Percentiles rank a stretch among this genome's conserved stretches.
These are phyloP conservation scores for Clunio marinus DNA, from an alignment of 2,888 invertebrate species.

Conservation along the genomic window DNA sequence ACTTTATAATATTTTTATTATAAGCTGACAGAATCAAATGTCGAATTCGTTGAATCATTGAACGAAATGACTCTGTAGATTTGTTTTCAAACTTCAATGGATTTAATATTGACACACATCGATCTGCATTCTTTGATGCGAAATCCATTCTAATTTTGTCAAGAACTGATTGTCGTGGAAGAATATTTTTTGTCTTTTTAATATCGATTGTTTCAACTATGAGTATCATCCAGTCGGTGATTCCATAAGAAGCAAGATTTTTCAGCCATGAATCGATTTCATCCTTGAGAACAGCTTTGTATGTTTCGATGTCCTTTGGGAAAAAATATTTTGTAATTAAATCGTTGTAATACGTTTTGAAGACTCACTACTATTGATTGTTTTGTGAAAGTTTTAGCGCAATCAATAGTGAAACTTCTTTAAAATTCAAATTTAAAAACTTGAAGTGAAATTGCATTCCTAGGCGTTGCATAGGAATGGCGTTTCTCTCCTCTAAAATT, in stretches of 20 bases:
- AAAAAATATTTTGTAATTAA: too few relatives aligned
- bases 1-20: slow-evolving; percentile 76
- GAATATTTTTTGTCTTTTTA: slow-evolving; percentile 83
- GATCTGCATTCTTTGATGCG: slow-evolving; percentile 79
- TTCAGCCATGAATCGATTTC: slow-evolving; percentile 86
- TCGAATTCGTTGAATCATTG: slow-evolving; percentile 75
- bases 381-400: too few relatives aligned
- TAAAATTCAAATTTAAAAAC: too few relatives aligned
- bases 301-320: slow-evolving; percentile 92
- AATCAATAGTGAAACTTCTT: too few relatives aligned
- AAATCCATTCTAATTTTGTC: slow-evolving; percentile 94
- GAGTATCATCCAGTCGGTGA: slow-evolving; percentile 90
- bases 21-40: slow-evolving; percentile 81
- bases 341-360: too few relatives aligned
- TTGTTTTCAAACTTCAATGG: slow-evolving; percentile 85
- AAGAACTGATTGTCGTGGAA: slow-evolving; percentile 86
- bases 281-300: slow-evolving; percentile 81
- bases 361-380: too few relatives aligned
- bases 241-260: slow-evolving; percentile 66
- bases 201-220: slow-evolving; percentile 89
- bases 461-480: too few relatives aligned
- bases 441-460: slow-evolving; percentile 13
- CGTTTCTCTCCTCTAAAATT: too few relatives aligned
- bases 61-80: slow-evolving; percentile 86
- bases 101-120: slow-evolving; percentile 86